Evolutionary conservation across 1,140 invertebrate species (phyloP).

Genomic region (Caerostris darwini): DNA sequence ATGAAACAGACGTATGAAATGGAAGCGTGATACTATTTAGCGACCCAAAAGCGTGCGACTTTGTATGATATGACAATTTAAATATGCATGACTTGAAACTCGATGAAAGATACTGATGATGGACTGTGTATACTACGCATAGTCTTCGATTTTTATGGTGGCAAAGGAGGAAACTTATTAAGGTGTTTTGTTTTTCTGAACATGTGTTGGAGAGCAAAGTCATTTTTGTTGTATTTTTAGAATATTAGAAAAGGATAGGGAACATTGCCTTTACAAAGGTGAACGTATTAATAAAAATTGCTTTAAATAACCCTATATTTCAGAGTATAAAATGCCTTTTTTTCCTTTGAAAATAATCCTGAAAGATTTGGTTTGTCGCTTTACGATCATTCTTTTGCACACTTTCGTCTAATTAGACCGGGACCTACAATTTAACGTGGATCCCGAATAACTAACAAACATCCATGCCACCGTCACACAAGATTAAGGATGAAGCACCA

Average conservation of each 20-base stretch:
- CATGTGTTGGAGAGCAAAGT: background rate
- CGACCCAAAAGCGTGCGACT: constrained; percentile 21
- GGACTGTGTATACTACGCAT: background rate
- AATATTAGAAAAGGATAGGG: background rate
- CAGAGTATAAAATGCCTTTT: no score
- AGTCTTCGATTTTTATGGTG: background rate
- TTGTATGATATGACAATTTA: constrained; percentile 30
- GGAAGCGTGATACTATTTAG: constrained; percentile 38
- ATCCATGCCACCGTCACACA: no score
- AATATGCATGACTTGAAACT: constrained; percentile 32
- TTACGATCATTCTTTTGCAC: no score
- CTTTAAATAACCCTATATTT: no score
- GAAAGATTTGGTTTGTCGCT: no score
- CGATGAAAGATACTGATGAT: constrained; percentile 12
- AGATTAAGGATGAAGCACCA: no score
- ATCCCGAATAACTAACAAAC: no score
- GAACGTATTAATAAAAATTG: background rate
- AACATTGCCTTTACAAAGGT: background rate
- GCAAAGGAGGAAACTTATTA: constrained; percentile 13
- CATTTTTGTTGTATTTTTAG: constrained; percentile 32
- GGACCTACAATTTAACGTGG: no score
- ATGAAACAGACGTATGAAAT: background rate
- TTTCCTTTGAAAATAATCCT: no score
- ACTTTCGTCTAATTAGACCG: no score
- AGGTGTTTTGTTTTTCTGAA: background rate